Percentiles rank a stretch among this genome's conserved stretches.
phyloP scores from a whole-genome alignment of 2,797 vertebrate species.

The Clangula hyemalis region DNA sequence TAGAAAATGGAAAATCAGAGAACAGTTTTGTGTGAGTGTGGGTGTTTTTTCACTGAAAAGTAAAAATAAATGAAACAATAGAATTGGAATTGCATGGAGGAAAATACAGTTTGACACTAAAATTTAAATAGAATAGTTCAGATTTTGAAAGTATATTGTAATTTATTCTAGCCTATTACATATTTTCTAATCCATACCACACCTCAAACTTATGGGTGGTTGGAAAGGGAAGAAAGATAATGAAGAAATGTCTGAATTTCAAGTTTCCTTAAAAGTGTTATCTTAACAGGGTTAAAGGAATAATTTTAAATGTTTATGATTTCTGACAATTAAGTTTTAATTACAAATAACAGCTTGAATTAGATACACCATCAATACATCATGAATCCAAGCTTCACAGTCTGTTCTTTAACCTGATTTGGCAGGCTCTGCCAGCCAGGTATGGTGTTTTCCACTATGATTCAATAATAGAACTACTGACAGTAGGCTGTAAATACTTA shows the following conservation, averaged over 20 bases:
- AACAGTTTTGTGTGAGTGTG: fast-evolving
- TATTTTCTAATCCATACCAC: background rate
- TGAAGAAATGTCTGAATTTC: background rate
- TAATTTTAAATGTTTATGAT: background rate
- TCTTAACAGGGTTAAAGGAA: background rate
- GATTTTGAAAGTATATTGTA: background rate
- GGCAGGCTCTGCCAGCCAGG: background rate
- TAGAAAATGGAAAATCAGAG: background rate
- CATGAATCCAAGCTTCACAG: background rate
- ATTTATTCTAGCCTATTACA: background rate
- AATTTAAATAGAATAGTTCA: background rate
- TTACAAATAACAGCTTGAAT: background rate
- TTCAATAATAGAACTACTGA: background rate
- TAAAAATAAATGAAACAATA: background rate
- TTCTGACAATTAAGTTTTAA: background rate
- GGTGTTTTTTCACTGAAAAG: background rate
- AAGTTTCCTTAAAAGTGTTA: background rate
- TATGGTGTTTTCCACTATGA: background rate
- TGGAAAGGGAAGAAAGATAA: background rate
- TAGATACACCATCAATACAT: background rate
- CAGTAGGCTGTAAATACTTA: background rate
- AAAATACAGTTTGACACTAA: background rate
- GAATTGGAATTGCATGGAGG: background rate
- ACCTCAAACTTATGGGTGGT: background rate
- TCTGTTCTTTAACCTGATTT: background rate